Base-by-base conservation (phyloP, 2,113 vertebrate genomes). In the Rhynchopsitta pachyrhyncha region DNA sequence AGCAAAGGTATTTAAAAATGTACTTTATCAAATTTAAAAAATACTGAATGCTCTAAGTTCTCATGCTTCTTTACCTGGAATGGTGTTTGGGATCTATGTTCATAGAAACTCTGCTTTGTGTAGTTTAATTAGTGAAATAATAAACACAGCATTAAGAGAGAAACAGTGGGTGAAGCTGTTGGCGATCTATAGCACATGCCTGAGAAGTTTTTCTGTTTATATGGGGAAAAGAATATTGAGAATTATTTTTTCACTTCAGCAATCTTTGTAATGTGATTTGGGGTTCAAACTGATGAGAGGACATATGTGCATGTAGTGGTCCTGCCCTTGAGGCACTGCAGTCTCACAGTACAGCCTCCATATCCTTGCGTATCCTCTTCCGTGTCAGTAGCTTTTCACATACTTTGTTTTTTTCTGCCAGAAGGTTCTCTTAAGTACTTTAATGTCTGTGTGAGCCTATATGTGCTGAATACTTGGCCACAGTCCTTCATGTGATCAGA, bases 1-100 rank as follows among this genome's bases (percentile, higher is more conserved):
- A 55, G 98, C 99, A 69, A 99, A 99, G 99, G 99, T 99, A 98
- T 76, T 95, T 82, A 53, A 70, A 93, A 90, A 66, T 52, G 4
- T 63, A 5, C 91, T 95, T 62, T 82, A 49, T 11, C 16, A 20
- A 17, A 35, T 19, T 3, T 64, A 27, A 64, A 82, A 77, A 24
- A 29, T 60, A 55, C 11, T 50, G 13, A 42, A 41, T 67, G 27
- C 17, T 82, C 3, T 47, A 50, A 66, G 59, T 81, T 47, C 12
- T 62, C 6, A 7, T 85, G 53, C 13, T 53, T 55, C 31, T 68
- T 81, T 57, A 66, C 16, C 17, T 2, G 12, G 9, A 86, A 73
- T 25, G 77, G 13, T 52, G 4, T 3, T 91, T 80, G 10, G 1
- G 12, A 53, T 46, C 42, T 29, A 2, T 6, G 1, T 80, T 92